Evolutionary conservation across 1,140 invertebrate species (phyloP), one percentile per base, ranked within the genome.

Genomic region (Oryzaephilus surinamensis): DNA sequence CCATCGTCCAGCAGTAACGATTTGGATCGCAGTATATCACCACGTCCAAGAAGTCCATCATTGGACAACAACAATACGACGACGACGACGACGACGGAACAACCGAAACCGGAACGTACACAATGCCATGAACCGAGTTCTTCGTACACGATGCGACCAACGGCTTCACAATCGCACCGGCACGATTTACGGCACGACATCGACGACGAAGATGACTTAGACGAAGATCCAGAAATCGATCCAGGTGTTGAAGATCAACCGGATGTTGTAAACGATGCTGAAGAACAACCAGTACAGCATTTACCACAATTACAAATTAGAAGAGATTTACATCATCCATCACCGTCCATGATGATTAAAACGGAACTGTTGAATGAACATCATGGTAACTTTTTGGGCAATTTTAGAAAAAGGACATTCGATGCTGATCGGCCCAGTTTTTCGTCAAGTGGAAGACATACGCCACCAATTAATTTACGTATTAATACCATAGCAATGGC

Each of bases 261-360:
- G 35, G 66, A 65, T 43, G 60, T 67, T 52, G 60, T 64, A 40
- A 38, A 67, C 10, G 57, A 63, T 34, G 48, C 60, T 19, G 64
- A 60, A 49, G 60, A 11, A 5, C 58, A 46, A 5, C 44, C 65
- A 62, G 10, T 47, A 37, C 29, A 37, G 14, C 63, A 67, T 31
- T 59, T 74, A 41, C 74, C 74, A 1, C 74, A 77, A 42, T 51
- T 83, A 16, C 81, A 84, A 48, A 82, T 84, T 14, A 67, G 81
- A 20, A 65, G 79, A 55, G 80, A 83, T 49, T 61, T 84, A 14
- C 70, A 81, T 38, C 75, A 74, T 46, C 51, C 64, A 2, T 52
- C 54, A 43, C 62, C 66, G 2, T 57, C 59, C 7, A 67, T 65
- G 4, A 61, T 69, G 8, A 70, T 65, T n/a, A n/a, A 8, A 65